Conservation (phyloP, 2,888 invertebrate genomes). For the Drosophila yooni region DNA sequence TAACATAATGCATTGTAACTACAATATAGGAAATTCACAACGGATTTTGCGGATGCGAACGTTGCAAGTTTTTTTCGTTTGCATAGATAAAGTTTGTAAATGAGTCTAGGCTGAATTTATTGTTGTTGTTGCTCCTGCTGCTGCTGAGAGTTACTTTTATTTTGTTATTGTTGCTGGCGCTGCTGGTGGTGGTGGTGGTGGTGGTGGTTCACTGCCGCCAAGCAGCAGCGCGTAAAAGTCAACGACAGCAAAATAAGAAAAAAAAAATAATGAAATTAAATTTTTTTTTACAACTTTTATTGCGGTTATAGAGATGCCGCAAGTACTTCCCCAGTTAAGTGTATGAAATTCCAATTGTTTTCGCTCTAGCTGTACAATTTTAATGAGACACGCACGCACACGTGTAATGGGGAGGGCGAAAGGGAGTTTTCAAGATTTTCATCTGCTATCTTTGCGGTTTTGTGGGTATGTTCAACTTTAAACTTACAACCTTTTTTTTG, state of each 20-base stretch:
- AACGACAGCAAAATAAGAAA: slow-evolving; percentile 76
- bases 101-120: slow-evolving; percentile 49
- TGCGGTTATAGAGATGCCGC: slow-evolving; percentile 53
- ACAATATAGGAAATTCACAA: slow-evolving; percentile 57
- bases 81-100: slow-evolving; percentile 74
- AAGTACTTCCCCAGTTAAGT: slow-evolving; percentile 29
- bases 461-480: slow-evolving; percentile 58
- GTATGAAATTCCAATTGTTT: slow-evolving; percentile 17
- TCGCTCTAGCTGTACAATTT: slow-evolving; percentile 49
- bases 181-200: slow-evolving; percentile 19
- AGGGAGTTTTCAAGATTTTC: slow-evolving; percentile 1
- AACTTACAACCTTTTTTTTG: slow-evolving; percentile 54
- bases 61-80: slow-evolving; percentile 42
- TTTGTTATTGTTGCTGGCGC: slow-evolving; percentile 33
- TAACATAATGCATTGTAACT: slow-evolving; percentile 53
- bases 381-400: slow-evolving; percentile 66
- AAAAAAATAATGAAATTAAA: slow-evolving; percentile 69
- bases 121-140: slow-evolving; percentile 37
- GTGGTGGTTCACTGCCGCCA: slow-evolving; percentile 53
- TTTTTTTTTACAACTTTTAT: slow-evolving; percentile 62
- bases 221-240: slow-evolving; percentile 78
- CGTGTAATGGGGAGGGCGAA: background rate
- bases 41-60: slow-evolving; percentile 56
- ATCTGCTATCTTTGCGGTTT: slow-evolving; percentile 33
- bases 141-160: slow-evolving; percentile 34